Conservation (phyloP, 2,888 invertebrate species). For the Uropetala carovei region DNA sequence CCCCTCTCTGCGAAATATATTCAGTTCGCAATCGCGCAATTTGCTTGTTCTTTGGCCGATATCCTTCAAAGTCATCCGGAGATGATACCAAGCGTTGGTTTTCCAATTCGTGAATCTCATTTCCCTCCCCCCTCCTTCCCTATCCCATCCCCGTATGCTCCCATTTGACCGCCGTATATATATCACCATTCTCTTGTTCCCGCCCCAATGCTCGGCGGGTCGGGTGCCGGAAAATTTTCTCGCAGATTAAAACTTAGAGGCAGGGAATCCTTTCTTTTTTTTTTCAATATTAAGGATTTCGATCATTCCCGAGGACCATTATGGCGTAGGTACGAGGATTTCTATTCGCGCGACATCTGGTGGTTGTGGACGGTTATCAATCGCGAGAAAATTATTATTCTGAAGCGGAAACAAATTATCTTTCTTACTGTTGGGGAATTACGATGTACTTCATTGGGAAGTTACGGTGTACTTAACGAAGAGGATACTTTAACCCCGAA, state of each 20-base stretch:
- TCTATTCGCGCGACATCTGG: background rate
- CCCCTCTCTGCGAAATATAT: background rate
- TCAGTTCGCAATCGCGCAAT: background rate
- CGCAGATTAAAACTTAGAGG: background rate
- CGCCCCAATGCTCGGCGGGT: background rate
- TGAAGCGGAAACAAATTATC: no score
- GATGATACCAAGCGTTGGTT: background rate
- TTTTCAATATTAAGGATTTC: background rate
- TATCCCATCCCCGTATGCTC: background rate
- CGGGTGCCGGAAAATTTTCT: background rate
- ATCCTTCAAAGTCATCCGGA: slow-evolving; percentile 6
- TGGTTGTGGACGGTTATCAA: background rate
- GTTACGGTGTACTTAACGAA: no score
- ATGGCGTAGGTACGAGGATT: background rate
- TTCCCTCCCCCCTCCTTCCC: background rate
- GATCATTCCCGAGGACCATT: background rate
- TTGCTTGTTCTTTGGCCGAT: slow-evolving; percentile 33
- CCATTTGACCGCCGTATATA: background rate
- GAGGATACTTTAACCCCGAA: no score
- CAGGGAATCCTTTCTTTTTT: background rate
- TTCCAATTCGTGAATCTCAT: background rate
- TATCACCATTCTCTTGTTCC: background rate
- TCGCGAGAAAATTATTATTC: background rate
- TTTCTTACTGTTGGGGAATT: no score
- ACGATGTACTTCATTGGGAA: no score